These are phyloP conservation scores for Acanthis flammea DNA, from an alignment of 2,797 vertebrate genomes.

Conservation along the genomic window DNA sequence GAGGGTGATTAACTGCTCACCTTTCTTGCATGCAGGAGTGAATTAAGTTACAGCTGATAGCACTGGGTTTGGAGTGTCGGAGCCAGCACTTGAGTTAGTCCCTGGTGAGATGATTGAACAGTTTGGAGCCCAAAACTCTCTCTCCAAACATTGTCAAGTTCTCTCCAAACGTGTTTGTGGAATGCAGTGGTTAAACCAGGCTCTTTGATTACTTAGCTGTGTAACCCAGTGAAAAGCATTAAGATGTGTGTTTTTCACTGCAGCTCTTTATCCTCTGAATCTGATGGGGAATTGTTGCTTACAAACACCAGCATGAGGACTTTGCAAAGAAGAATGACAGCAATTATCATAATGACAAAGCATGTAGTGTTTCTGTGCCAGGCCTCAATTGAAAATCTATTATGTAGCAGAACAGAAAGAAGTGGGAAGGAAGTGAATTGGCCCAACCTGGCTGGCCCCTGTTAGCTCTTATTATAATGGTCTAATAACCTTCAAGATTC, in stretches of 20 bases:
- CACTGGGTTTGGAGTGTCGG: neutral
- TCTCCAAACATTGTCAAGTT: neutral
- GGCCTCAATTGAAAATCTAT: slow-evolving; percentile 42
- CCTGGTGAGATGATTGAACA: neutral
- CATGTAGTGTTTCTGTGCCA: slow-evolving; percentile 27
- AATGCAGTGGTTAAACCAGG: neutral
- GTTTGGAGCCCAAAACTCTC: neutral
- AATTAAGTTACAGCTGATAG: neutral
- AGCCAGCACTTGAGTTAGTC: neutral
- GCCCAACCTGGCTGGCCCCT: neutral
- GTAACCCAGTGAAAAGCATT: neutral
- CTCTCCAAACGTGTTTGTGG: neutral
- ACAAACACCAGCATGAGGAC: slow-evolving; percentile 49
- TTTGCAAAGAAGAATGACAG: slow-evolving; percentile 50
- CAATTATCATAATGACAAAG: slow-evolving; percentile 60
- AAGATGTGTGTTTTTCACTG: slow-evolving; percentile 23
- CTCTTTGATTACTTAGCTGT: neutral
- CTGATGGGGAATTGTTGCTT: slow-evolving; percentile 44
- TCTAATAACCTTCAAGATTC: neutral
- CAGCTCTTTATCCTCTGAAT: slow-evolving; percentile 17
- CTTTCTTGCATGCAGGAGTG: neutral
- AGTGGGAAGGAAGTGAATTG: slow-evolving; percentile 7
- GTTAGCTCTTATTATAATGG: neutral
- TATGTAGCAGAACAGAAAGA: neutral
- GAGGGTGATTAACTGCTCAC: neutral